Percentiles rank a stretch among this genome's conserved stretches.
Evolutionary conservation across 2,113 vertebrate genomes (phyloP).

Genomic region (Chauna torquata): DNA sequence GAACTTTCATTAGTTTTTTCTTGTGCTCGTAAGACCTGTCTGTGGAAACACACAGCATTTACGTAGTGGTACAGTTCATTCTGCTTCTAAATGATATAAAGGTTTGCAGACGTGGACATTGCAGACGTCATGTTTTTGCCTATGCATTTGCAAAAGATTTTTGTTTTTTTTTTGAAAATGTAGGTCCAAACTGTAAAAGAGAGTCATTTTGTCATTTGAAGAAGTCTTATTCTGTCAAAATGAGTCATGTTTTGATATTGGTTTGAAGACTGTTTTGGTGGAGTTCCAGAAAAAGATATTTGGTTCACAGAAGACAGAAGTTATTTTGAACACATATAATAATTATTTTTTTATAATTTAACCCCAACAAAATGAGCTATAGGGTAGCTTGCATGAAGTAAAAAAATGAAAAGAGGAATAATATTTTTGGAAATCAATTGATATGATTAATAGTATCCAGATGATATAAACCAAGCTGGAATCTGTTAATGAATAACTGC

Average conservation of each 20-base stretch:
- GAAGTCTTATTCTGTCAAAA: neutral
- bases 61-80: neutral
- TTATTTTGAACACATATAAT: neutral
- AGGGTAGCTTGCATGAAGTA: neutral
- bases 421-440: neutral
- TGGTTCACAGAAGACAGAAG: neutral
- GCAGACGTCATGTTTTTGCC: neutral
- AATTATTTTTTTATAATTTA: neutral
- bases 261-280: neutral
- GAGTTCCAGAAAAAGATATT: neutral
- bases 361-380: neutral
- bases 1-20: neutral
- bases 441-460: neutral
- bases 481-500: neutral
- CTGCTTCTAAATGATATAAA: neutral
- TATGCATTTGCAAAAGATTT: neutral
- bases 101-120: neutral
- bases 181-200: neutral
- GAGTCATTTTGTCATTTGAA: neutral
- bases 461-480: neutral
- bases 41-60: fast-evolving
- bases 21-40: neutral
- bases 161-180: neutral
- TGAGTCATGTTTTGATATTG: neutral
- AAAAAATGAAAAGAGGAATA: neutral